Base-by-base conservation (phyloP, 2,888 invertebrate genomes). In the Morpho achilles region DNA sequence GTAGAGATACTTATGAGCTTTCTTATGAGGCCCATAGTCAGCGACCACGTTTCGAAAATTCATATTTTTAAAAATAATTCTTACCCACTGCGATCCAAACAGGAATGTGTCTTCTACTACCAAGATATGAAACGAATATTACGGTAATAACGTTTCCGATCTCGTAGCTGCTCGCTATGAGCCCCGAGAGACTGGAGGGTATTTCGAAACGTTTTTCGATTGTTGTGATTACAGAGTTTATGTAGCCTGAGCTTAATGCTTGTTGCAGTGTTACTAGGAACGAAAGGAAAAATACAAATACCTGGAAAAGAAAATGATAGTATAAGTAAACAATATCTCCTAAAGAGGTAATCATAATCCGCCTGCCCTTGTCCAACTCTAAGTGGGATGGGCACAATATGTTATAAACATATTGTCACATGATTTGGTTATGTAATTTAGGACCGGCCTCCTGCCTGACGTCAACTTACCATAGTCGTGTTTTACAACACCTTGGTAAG, bases 121-220 rank as follows among this genome's bases (percentile, higher is more conserved):
- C 98, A 75, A 98, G 94, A 82, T 98, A 98, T 77, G 97, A 97
- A 71, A 98, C 98, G 86, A 98, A 98, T 79, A 98, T 96, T 73
- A 98, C 98, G 44, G 98, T 97, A 77, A 97, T 96, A 70, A 98
- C 96, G 87, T 98, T 98, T 75, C 98, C 98, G 76, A 97, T 96
- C 92, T 98, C 98, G 83, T 98, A 98, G 73, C 97, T 97, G 73
- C 97, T 97, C 59, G 98, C 97, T 69, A 98, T 96, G 71, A 98
- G 93, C 59, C 98, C 98, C 53, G 97, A 97, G 67, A 97, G 94
- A 79, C 96, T 96, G 80, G 97, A 97, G 62, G 97, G 97, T 77
- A 98, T 97, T 86, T 98, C 97, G 78, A 96, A 96, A 66, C 98
- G 94, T 85, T 98, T 98, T 91, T 98, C 98, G 75, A 98, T 98